Conservation (phyloP, 2,797 vertebrate species). For the Hippocampus kuda region DNA sequence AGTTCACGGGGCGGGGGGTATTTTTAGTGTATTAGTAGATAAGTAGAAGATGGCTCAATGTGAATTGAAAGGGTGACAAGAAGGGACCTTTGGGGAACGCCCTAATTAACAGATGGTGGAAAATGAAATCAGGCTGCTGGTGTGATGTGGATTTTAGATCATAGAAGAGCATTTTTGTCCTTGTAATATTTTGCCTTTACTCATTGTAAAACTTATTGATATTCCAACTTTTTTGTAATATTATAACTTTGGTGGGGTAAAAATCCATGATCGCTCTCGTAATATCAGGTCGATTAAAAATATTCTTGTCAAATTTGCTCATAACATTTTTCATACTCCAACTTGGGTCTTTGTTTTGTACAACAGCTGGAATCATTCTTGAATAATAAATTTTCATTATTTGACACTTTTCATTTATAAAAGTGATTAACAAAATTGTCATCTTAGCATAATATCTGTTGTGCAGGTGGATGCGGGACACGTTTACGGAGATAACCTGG, state of each 20-base stretch:
- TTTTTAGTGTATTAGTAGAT: background rate
- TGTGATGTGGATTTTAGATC: background rate
- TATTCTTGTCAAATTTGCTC: no score
- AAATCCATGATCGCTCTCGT: no score
- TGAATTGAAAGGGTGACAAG: background rate
- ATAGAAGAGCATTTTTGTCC: no score
- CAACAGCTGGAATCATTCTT: no score
- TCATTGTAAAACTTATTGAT: no score
- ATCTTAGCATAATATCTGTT: background rate
- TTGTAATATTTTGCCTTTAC: no score
- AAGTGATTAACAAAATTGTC: background rate
- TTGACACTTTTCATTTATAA: background rate
- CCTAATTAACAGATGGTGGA: background rate
- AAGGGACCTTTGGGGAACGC: background rate
- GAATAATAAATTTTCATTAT: no score
- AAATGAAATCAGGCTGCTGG: background rate
- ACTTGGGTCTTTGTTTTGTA: no score
- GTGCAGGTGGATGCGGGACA: conserved; percentile 88
- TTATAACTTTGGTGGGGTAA: no score
- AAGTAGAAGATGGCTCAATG: background rate
- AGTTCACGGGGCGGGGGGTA: conserved; percentile 37
- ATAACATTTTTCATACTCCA: no score
- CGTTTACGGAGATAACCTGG: conserved; percentile 83
- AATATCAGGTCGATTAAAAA: no score
- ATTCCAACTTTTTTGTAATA: no score